These are phyloP conservation scores for Hassar affinis DNA, from an alignment of 2,113 vertebrate genomes.

Conservation along the genomic window DNA sequence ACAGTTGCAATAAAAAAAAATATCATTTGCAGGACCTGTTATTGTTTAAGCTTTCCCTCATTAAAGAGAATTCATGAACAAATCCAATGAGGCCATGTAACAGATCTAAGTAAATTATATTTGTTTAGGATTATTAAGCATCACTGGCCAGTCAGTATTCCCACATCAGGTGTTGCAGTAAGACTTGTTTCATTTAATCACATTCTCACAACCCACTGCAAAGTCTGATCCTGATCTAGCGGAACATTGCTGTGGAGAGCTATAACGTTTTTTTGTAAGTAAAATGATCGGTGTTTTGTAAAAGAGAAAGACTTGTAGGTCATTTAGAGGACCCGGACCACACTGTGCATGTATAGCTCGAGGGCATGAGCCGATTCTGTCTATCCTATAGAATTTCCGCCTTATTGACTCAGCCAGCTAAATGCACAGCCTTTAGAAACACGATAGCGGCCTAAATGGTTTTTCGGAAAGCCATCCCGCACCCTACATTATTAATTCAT, in stretches of 20 bases:
- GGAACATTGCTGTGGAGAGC: not conserved
- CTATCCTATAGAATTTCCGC: constrained; percentile 60
- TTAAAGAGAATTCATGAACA: not conserved
- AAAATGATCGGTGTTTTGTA: constrained; percentile 13
- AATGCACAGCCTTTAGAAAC: constrained; percentile 65
- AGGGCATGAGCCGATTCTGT: constrained; percentile 57
- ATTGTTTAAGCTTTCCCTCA: not conserved
- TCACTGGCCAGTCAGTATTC: not conserved
- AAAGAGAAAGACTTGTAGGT: constrained; percentile 50
- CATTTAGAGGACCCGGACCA: constrained; percentile 56
- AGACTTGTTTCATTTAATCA: not conserved
- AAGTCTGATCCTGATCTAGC: not conserved
- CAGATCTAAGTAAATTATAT: not conserved
- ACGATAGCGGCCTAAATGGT: constrained; percentile 77
- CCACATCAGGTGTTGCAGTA: not conserved
- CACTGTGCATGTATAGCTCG: constrained; percentile 57
- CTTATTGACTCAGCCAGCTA: constrained; percentile 40
- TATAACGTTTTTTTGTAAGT: not conserved
- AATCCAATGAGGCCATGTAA: too few relatives aligned
- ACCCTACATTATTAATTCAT: constrained; percentile 79
- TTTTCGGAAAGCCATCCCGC: constrained; percentile 75
- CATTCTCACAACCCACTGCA: not conserved
- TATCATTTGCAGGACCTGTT: not conserved
- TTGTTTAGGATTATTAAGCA: not conserved
- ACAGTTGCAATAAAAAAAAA: not conserved